phyloP scores from a whole-genome alignment of 2,113 vertebrate genomes.

The Uria aalge region DNA sequence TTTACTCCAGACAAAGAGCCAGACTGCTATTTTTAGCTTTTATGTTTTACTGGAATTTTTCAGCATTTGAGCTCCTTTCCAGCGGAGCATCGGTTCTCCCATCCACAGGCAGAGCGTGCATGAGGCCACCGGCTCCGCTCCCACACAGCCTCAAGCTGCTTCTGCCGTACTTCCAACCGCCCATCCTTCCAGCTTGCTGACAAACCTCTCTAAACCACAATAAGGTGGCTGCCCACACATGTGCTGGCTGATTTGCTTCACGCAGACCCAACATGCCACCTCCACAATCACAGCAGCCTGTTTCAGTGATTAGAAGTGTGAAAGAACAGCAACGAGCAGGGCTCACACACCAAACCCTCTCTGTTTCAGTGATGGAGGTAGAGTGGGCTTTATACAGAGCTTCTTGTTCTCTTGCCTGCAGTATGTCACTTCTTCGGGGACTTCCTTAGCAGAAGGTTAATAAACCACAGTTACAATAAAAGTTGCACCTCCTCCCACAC shows the following conservation, averaged over 20 bases:
- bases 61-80: neutral
- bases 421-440: neutral
- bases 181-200: neutral
- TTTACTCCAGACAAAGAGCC: neutral
- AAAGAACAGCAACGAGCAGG: neutral
- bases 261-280: constrained; percentile 64
- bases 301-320: constrained; percentile 30
- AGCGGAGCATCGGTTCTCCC: neutral
- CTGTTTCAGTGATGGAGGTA: neutral
- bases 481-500: neutral
- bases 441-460: neutral
- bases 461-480: neutral
- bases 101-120: neutral
- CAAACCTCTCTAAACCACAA: constrained; percentile 25
- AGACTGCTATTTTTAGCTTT: neutral
- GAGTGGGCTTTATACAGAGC: neutral
- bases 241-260: constrained; percentile 17
- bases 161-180: neutral
- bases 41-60: neutral
- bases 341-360: neutral
- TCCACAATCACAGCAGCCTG: constrained; percentile 52
- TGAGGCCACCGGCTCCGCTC: neutral
- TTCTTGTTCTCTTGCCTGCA: neutral
- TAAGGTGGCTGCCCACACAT: constrained; percentile 53
- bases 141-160: neutral